phyloP scores from a whole-genome alignment of 2,113 vertebrate species.

The Phylloscopus whistleri region DNA sequence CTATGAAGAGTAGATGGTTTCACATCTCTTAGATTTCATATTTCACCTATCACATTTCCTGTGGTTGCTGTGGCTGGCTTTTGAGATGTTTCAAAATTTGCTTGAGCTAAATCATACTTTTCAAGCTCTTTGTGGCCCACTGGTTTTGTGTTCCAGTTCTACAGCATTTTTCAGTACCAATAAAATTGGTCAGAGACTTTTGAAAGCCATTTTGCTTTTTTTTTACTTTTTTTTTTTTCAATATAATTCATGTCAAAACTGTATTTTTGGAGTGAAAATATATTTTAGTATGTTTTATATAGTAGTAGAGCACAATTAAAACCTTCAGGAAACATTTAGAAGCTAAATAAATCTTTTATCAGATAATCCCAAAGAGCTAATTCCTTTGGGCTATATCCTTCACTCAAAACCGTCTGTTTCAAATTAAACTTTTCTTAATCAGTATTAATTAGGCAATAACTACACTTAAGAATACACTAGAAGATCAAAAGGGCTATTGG shows the following conservation, averaged over 20 bases:
- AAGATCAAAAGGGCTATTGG: background rate
- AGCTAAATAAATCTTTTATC: background rate
- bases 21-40: background rate
- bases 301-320: background rate
- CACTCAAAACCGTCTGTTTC: background rate
- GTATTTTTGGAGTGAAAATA: background rate
- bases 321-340: background rate
- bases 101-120: background rate
- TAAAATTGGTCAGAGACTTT: background rate
- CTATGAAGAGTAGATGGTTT: background rate
- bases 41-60: background rate
- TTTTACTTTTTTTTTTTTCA: background rate
- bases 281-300: background rate
- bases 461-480: background rate
- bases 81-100: background rate
- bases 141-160: background rate
- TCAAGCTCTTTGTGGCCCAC: background rate
- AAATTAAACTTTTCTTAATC: background rate
- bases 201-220: background rate
- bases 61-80: background rate
- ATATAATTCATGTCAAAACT: background rate
- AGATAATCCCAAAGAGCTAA: background rate
- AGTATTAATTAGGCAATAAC: background rate
- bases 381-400: background rate
- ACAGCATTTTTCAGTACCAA: background rate